Base-by-base conservation (phyloP, 2,113 vertebrate species). In the Oncorhynchus gorbuscha region DNA sequence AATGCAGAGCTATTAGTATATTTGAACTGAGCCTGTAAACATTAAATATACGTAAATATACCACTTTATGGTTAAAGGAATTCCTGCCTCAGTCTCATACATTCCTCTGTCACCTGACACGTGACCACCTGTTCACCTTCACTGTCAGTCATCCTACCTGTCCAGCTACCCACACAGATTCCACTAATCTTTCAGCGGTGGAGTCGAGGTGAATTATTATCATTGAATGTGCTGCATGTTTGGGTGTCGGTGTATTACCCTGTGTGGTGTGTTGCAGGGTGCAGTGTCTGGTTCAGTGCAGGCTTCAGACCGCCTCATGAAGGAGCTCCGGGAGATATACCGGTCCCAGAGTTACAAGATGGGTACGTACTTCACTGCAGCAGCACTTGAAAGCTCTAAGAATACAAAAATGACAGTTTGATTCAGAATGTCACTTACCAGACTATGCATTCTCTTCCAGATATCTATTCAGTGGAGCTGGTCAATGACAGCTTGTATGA, bases 261-360 rank as follows among this genome's bases (percentile, higher is more conserved):
- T 72, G 45, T n/a, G 71, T 58, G 64, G 75, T 77, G 1, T 72
- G 55, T 88, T 79, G 22, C 87, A 99, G 98, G 97, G 96, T 85
- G 97, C 97, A 1, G 97, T 99, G 78, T 99, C 97, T 79, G 97
- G 97, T 75, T 99, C 97, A 14, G 97, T 99, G 73, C 98, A 99
- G 90, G 98, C 98, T 69, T 99, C 98, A 71, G 98, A 99, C 90
- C 95, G 98, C 83, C 95, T 99, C 78, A 99, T 99, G 97, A 99
- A 99, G 95, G 98, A 99, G 91, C 96, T 99, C 86, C 92, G 97
- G 92, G 98, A 99, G 92, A 98, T 99, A 91, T 99, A 99, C 92
- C 92, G 97, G 90, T 99, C 98, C 84, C 96, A 98, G 92, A 99
- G 97, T 92, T 99, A 97, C 86, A 99, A 99, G 93, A 95, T 97